These are phyloP conservation scores for Haemorhous mexicanus DNA, from an alignment of 2,113 vertebrate genomes.

Conservation along the genomic window DNA sequence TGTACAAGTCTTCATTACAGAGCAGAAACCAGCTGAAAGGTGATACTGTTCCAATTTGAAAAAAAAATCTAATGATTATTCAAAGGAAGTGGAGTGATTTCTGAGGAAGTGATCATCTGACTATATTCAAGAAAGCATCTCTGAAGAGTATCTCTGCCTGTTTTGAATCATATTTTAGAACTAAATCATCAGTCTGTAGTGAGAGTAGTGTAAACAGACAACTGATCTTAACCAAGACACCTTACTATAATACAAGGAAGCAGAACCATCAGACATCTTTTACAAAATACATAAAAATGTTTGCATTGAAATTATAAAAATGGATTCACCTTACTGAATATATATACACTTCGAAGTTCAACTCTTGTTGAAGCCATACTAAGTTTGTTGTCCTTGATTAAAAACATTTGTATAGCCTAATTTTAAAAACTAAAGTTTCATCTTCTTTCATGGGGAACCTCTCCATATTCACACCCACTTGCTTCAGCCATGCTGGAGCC, in stretches of 20 bases:
- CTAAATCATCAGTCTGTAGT: background rate
- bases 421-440: background rate
- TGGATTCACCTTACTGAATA: background rate
- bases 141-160: background rate
- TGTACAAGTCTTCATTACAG: background rate
- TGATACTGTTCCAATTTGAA: background rate
- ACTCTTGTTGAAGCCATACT: background rate
- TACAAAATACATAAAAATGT: background rate
- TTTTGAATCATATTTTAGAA: background rate
- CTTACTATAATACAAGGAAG: background rate
- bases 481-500: background rate
- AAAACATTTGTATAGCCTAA: background rate
- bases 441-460: background rate
- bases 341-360: background rate
- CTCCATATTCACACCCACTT: background rate
- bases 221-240: background rate
- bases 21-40: background rate
- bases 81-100: background rate
- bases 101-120: background rate
- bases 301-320: background rate
- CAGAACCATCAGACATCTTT: background rate
- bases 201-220: background rate
- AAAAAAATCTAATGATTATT: background rate
- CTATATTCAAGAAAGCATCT: background rate
- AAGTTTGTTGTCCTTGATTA: background rate